Evolutionary conservation across 2,888 invertebrate species (phyloP).

Genomic region (Phaedon cochleariae): DNA sequence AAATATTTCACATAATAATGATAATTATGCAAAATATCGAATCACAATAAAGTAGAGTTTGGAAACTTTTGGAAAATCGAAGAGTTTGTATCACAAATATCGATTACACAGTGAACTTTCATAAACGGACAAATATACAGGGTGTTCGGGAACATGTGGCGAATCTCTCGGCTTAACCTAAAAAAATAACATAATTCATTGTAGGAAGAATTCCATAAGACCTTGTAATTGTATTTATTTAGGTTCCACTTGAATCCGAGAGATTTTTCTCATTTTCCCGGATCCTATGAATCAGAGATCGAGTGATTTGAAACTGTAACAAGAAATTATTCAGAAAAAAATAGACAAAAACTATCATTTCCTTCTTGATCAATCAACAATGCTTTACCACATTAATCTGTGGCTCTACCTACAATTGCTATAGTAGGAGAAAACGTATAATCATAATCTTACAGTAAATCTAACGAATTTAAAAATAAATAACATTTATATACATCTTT

Average conservation of each 20-base stretch:
- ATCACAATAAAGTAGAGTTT: neutral
- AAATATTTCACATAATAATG: constrained; percentile 14
- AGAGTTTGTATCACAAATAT: constrained; percentile 10
- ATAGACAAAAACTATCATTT: constrained; percentile 7
- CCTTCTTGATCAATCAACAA: constrained; percentile 24
- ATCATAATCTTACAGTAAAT: constrained; percentile 35
- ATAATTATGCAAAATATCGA: constrained; percentile 2
- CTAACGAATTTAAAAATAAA: constrained; percentile 47
- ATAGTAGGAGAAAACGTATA: constrained; percentile 35
- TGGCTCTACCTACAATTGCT: constrained; percentile 29
- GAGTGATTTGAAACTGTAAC: no score
- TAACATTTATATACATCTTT: constrained; percentile 49
- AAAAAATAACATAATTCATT: no score
- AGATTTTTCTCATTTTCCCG: no score
- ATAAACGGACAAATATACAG: neutral
- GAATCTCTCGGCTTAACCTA: no score
- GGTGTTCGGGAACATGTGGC: no score
- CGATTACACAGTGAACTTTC: constrained; percentile 9
- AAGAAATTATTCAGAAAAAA: neutral
- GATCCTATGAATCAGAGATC: no score
- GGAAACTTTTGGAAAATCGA: constrained; percentile 12
- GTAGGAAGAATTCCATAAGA: no score
- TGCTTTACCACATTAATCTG: constrained; percentile 31
- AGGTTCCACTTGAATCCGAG: no score
- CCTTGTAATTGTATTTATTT: no score